phyloP scores from a whole-genome alignment of 2,113 vertebrate genomes.

The Alethe diademata region DNA sequence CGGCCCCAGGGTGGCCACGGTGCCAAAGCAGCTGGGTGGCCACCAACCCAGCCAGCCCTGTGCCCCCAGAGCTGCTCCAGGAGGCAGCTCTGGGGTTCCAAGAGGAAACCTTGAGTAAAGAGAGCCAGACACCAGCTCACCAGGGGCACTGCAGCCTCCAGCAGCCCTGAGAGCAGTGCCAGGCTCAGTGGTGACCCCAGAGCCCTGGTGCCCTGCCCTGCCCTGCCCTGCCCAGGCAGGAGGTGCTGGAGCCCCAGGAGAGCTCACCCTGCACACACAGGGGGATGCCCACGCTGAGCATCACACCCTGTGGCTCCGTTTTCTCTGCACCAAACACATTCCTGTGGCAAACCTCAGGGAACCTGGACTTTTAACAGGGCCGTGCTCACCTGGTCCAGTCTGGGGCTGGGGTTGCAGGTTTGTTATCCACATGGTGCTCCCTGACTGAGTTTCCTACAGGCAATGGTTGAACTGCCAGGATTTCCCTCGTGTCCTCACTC shows the following conservation, averaged over 20 bases:
- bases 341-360: background rate
- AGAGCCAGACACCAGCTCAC: background rate
- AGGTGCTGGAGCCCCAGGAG: background rate
- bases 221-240: background rate
- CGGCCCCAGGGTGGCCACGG: background rate
- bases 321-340: background rate
- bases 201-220: background rate
- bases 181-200: background rate
- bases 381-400: background rate
- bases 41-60: background rate
- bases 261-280: accelerated
- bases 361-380: background rate
- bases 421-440: background rate
- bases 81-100: background rate
- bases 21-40: background rate
- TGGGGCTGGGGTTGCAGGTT: background rate
- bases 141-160: background rate
- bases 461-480: background rate
- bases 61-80: background rate
- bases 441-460: background rate
- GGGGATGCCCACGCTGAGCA: accelerated
- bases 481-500: background rate
- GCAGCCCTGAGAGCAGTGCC: background rate
- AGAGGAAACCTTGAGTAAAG: background rate
- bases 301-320: accelerated